Percentiles rank a stretch among this genome's conserved stretches.
phyloP scores from a whole-genome alignment of 1,140 invertebrate genomes.

The Drosophila tani region DNA sequence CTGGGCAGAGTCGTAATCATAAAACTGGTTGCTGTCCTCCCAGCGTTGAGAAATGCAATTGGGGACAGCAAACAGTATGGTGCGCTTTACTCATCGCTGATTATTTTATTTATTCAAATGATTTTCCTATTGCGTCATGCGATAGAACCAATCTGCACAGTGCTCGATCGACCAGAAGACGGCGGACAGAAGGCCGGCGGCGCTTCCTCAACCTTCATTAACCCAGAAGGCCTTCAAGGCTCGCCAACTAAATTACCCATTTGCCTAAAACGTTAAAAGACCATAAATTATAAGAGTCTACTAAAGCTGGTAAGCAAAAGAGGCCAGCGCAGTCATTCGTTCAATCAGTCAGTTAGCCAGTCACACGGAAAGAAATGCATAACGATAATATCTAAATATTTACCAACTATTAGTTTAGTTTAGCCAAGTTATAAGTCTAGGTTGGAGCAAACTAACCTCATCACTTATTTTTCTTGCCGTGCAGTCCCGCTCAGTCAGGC shows the following conservation, averaged over 20 bases:
- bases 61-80: constrained; percentile 2
- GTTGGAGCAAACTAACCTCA: too few relatives aligned
- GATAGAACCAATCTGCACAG: constrained; percentile 1
- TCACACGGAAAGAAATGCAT: background rate
- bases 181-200: background rate
- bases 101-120: constrained; percentile 23
- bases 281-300: constrained; percentile 38
- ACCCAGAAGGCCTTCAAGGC: constrained; percentile 45
- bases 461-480: background rate
- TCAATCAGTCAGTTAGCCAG: constrained; percentile 33
- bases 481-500: constrained; percentile 18
- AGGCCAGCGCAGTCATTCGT: constrained; percentile 16
- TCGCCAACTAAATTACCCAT: constrained; percentile 44
- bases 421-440: background rate
- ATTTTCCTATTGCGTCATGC: constrained; percentile 34
- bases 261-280: constrained; percentile 28
- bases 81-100: constrained; percentile 9
- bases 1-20: constrained; percentile 5
- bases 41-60: constrained; percentile 34
- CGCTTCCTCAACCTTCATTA: constrained; percentile 47
- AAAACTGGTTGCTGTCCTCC: constrained; percentile 37
- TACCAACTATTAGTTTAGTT: too few relatives aligned
- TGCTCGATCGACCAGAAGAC: constrained; percentile 4
- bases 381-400: background rate
- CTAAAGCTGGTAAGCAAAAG: constrained; percentile 2